A percentile compares a stretch with the other conserved stretches of the same genome.
phyloP scores from a whole-genome alignment of 2,888 invertebrate species.

The Hyposoter didymator region DNA sequence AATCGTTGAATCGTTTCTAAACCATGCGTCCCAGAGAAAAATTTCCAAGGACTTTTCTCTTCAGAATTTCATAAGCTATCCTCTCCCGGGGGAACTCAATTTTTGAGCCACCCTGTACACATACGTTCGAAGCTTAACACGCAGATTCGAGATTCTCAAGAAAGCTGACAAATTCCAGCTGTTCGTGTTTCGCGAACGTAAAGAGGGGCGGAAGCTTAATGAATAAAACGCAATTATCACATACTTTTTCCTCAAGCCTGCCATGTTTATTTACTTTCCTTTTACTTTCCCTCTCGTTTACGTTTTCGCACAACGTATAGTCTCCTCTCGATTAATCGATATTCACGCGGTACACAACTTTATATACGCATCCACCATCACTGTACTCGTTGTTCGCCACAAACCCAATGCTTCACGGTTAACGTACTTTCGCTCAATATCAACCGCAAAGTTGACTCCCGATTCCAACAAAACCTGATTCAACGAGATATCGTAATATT shows the following conservation, averaged over 20 bases:
- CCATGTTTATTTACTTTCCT: slow-evolving; percentile 44
- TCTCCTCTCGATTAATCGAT: slow-evolving; percentile 62
- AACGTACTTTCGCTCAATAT: slow-evolving; percentile 35
- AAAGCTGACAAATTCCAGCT: slow-evolving; percentile 3
- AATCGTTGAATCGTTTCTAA: background rate
- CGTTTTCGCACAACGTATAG: slow-evolving; percentile 35
- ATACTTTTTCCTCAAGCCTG: slow-evolving; percentile 7
- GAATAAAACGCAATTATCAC: slow-evolving; percentile 53
- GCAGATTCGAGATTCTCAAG: background rate
- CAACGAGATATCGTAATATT: background rate
- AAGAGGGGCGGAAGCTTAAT: slow-evolving; percentile 15
- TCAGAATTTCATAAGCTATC: slow-evolving; percentile 3
- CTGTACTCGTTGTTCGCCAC: slow-evolving; percentile 19
- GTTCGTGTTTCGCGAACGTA: slow-evolving; percentile 1
- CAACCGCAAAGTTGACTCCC: slow-evolving; percentile 10
- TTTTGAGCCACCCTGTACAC: background rate
- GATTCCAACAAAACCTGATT: slow-evolving; percentile 9
- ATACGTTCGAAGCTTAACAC: background rate
- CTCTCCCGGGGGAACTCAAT: background rate
- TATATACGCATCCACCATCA: slow-evolving; percentile 29
- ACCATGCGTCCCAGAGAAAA: background rate
- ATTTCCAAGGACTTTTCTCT: background rate
- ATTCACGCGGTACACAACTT: slow-evolving; percentile 50
- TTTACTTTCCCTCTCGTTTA: slow-evolving; percentile 56
- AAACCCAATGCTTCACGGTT: slow-evolving; percentile 35